These are phyloP conservation scores for Escarpia spicata DNA, from an alignment of 2,888 invertebrate genomes.

Conservation along the genomic window DNA sequence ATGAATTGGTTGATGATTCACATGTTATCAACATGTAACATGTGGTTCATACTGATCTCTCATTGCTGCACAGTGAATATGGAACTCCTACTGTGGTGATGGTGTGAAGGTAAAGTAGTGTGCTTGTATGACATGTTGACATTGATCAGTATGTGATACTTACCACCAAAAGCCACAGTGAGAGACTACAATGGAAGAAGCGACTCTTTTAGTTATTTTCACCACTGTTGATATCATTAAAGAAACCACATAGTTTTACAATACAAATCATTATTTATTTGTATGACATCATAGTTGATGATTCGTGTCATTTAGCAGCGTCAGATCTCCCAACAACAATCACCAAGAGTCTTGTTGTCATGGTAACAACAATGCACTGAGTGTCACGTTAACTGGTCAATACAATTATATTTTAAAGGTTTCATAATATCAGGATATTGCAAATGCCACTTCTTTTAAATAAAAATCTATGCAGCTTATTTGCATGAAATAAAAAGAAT, in stretches of 20 bases:
- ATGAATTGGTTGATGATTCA: not conserved
- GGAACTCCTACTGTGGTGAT: not conserved
- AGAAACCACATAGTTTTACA: not conserved
- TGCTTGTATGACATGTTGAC: not conserved
- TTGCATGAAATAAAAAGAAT: not conserved
- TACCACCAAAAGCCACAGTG: not conserved
- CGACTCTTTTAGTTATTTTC: not conserved
- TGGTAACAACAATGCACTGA: not conserved
- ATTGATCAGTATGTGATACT: not conserved
- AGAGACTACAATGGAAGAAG: not conserved
- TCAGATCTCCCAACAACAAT: not conserved
- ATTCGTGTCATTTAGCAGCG: not conserved
- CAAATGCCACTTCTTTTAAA: not conserved
- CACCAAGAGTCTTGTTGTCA: not conserved
- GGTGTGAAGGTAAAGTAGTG: not conserved
- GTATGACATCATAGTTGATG: not conserved
- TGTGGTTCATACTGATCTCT: not conserved
- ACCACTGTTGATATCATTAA: not conserved
- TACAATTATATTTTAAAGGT: not conserved
- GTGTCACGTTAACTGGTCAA: not conserved
- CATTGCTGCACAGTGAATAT: not conserved
- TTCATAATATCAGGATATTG: not conserved
- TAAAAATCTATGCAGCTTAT: not conserved
- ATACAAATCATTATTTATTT: not conserved
- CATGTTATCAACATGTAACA: not conserved